These are phyloP conservation scores for Spodoptera picta DNA, from an alignment of 2,888 invertebrate genomes.

Conservation along the genomic window DNA sequence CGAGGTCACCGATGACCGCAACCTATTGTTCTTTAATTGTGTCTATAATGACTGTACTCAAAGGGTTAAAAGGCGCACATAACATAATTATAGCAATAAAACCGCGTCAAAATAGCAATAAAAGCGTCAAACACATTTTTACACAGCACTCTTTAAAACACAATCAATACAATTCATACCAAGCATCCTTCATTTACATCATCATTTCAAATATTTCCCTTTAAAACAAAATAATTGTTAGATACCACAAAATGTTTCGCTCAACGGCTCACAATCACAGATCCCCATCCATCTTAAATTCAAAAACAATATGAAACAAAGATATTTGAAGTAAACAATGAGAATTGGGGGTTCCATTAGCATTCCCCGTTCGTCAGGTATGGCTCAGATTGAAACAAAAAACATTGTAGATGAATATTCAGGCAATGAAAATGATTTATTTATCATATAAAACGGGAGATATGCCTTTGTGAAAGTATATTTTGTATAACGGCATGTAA, in stretches of 20 bases:
- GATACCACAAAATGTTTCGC: background rate
- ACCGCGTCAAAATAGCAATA: no score
- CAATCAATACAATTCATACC: background rate
- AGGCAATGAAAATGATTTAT: slow-evolving; percentile 69
- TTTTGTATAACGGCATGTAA: slow-evolving; percentile 34
- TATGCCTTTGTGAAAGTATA: slow-evolving; percentile 29
- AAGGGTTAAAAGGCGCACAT: no score
- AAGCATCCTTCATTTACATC: slow-evolving; percentile 1
- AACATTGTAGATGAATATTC: slow-evolving; percentile 71
- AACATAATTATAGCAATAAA: no score
- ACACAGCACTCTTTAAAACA: no score
- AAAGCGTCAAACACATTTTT: no score
- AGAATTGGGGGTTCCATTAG: slow-evolving; percentile 52
- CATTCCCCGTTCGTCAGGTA: slow-evolving; percentile 49
- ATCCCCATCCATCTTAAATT: slow-evolving; percentile 4
- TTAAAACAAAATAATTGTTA: background rate
- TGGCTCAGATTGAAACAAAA: slow-evolving; percentile 44
- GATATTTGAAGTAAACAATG: slow-evolving; percentile 50
- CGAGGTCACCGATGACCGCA: no score
- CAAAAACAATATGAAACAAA: slow-evolving; percentile 43
- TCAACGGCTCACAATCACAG: slow-evolving; percentile 1
- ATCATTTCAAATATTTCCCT: background rate
- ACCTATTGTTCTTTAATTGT: no score
- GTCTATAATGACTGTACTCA: no score
- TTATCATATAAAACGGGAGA: slow-evolving; percentile 61